phyloP scores from a whole-genome alignment of 2,113 vertebrate genomes.

The Poeciliopsis turrubarensis region DNA sequence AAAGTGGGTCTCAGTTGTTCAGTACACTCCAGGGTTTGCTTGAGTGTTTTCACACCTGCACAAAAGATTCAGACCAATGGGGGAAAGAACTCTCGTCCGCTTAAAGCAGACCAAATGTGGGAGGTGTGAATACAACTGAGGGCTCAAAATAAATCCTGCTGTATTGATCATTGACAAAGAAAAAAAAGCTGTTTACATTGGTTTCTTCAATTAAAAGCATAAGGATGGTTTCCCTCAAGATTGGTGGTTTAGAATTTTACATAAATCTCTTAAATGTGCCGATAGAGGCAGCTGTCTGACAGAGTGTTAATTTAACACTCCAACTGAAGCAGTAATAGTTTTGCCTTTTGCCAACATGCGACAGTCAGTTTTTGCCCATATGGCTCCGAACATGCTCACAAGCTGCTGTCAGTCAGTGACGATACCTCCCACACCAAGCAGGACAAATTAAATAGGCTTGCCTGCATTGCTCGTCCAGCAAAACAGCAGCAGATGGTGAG shows the following conservation, averaged over 20 bases:
- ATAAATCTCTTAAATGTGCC: conserved; percentile 9
- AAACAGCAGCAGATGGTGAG: conserved; percentile 68
- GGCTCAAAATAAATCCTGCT: background rate
- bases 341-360: conserved; percentile 40
- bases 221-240: background rate
- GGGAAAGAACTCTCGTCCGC: too few species aligned
- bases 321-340: conserved; percentile 43
- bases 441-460: conserved; percentile 47
- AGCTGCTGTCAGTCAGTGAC: conserved; percentile 69
- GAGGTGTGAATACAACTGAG: too few species aligned
- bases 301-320: conserved; percentile 32
- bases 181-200: background rate
- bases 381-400: conserved; percentile 65
- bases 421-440: conserved; percentile 63
- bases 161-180: background rate
- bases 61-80: too few species aligned
- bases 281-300: conserved; percentile 39
- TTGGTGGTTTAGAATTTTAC: conserved; percentile 6
- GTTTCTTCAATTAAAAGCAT: background rate
- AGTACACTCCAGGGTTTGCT: too few species aligned
- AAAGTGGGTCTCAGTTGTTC: too few species aligned
- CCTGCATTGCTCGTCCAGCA: conserved; percentile 40
- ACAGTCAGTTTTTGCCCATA: conserved; percentile 63
- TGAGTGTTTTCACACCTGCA: too few species aligned
- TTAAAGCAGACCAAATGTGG: too few species aligned